Evolutionary conservation across 1,140 invertebrate genomes (phyloP).

Genomic region (Diorhabda elongata): DNA sequence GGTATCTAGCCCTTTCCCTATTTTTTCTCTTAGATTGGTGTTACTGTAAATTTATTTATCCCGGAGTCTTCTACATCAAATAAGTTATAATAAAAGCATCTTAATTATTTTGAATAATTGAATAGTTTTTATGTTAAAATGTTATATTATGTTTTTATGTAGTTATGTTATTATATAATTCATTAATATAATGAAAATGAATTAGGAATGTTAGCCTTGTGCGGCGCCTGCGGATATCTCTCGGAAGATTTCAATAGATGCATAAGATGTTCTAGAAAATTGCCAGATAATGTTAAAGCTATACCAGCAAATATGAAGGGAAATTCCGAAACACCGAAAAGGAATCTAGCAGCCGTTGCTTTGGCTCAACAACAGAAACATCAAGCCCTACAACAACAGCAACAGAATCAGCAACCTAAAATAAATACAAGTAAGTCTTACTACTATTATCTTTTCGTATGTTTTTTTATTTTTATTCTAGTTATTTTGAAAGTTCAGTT

Average conservation of each 20-base stretch:
- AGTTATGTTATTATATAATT: no score
- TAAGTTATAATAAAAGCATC: no score
- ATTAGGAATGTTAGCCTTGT: conserved; percentile 65
- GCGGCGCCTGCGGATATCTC: conserved; percentile 66
- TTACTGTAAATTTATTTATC: no score
- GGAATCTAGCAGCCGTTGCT: not conserved
- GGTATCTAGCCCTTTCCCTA: no score
- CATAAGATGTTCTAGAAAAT: conserved; percentile 57
- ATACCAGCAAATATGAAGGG: conserved; percentile 35
- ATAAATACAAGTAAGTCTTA: not conserved
- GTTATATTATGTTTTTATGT: no score
- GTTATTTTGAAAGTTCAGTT: no score
- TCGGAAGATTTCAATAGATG: conserved; percentile 69
- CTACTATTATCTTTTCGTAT: not conserved
- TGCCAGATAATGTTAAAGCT: conserved; percentile 53
- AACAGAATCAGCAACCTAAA: not conserved
- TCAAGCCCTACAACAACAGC: conserved; percentile 1
- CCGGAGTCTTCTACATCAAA: no score
- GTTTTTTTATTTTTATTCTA: no score
- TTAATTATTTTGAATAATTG: no score
- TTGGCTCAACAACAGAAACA: conserved; percentile 1
- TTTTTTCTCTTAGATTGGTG: no score
- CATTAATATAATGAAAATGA: not conserved
- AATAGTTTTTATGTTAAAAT: no score
- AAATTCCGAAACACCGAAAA: not conserved